Conservation (phyloP, 1,140 invertebrate genomes). For the Drosophila chauvacae region DNA sequence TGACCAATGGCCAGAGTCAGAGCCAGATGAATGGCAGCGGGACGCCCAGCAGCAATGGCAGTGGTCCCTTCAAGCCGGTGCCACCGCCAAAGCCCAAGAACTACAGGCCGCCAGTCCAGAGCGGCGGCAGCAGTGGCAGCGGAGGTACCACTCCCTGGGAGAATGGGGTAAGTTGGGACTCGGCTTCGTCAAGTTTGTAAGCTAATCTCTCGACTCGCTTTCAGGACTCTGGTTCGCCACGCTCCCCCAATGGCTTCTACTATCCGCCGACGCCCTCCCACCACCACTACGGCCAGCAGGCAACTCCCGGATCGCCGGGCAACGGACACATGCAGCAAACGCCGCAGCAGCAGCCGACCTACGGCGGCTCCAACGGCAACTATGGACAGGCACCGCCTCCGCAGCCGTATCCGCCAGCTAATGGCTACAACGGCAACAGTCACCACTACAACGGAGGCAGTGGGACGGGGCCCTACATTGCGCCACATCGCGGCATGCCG, state of each 20-base stretch:
- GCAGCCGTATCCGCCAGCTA: slow-evolving; percentile 58
- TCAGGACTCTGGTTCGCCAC: slow-evolving; percentile 81
- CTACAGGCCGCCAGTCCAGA: slow-evolving; percentile 89
- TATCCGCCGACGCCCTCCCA: slow-evolving; percentile 85
- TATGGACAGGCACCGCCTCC: slow-evolving; percentile 71
- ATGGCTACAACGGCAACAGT: slow-evolving; percentile 78
- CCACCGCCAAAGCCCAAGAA: slow-evolving; percentile 96
- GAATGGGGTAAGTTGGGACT: slow-evolving; percentile 72
- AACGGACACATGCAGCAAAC: slow-evolving; percentile 55
- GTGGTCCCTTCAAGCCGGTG: slow-evolving; percentile 91
- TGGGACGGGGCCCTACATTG: slow-evolving; percentile 84
- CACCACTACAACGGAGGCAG: slow-evolving; percentile 82
- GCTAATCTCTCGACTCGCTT: slow-evolving; percentile 12
- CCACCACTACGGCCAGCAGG: slow-evolving; percentile 84
- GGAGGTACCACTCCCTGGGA: slow-evolving; percentile 75
- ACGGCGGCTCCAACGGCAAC: slow-evolving; percentile 60
- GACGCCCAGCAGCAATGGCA: slow-evolving; percentile 78
- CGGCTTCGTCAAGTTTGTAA: background rate
- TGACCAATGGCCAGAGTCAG: slow-evolving; percentile 54
- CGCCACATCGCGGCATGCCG: slow-evolving; percentile 85
- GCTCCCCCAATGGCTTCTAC: slow-evolving; percentile 83
- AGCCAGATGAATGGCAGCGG: slow-evolving; percentile 64
- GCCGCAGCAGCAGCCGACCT: slow-evolving; percentile 67
- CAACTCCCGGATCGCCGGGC: slow-evolving; percentile 72
- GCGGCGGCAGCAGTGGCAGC: slow-evolving; percentile 67